Evolutionary conservation across 2,113 vertebrate genomes (phyloP), one percentile per base, ranked within the genome.

Genomic region (Cynopterus brachyotis): DNA sequence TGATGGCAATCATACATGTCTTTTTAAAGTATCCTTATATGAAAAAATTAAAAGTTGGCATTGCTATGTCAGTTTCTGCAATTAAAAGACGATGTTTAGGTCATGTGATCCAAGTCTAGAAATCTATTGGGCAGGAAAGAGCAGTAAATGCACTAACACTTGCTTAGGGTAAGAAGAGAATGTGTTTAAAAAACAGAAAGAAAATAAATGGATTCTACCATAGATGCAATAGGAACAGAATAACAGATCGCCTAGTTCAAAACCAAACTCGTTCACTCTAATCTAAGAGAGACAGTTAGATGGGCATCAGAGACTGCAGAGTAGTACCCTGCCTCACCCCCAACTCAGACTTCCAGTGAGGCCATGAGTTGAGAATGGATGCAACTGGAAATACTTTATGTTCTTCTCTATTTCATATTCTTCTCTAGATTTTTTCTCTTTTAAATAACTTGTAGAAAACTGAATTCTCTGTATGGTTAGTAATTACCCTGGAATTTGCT

Each of bases 231-330:
- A 57, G 32, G 85, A 35, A 55, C 50, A 76, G 84, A 75, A 64
- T 42, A 76, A 90, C 4, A 66, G 55, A 66, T 4, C 1, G 0
- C 8, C 35, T 15, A 9, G 30, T 28, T 85, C 40, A 59, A 83
- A 85, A 30, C 26, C 40, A 84, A 9, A 47, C 62, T 19, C 28
- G 19, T 11, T 35, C 5, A 8, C 20, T 67, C 50, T 70, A 32
- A 81, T 70, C 30, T n/a, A 16, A 40, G 37, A 10, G 22, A 24
- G 40, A 57, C 3, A 45, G 11, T n/a, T n/a, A 62, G 55, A 9
- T 20, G 0, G n/a, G 4, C 9, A n/a, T 3, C 30, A 9, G 83
- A 24, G 35, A 30, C 8, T 2, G 0, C 2, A 2, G n/a, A 47
- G 40, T 2, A 24, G 59, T 0, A 1, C 79, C 50, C 35, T 16